A percentile compares a stretch with the other conserved stretches of the same genome.
Conservation (phyloP, 2,888 invertebrate genomes). For the Pyrochroa serraticornis region DNA sequence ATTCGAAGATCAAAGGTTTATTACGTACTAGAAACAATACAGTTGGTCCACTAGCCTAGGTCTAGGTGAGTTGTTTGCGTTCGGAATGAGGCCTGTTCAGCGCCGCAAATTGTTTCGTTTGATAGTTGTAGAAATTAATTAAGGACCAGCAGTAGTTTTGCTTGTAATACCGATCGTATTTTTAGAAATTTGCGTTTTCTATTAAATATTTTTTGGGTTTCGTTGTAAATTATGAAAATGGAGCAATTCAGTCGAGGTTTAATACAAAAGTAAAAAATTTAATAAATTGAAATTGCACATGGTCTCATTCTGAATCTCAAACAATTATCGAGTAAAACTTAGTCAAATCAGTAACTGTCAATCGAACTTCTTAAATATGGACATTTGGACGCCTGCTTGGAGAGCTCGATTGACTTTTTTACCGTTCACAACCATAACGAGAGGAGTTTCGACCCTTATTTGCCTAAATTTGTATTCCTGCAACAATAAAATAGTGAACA, state of each 20-base stretch:
- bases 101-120: no score
- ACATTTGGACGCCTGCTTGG: slow-evolving; percentile 69
- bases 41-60: slow-evolving; percentile 13
- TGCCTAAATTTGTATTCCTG: slow-evolving; percentile 76
- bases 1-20: slow-evolving; percentile 7
- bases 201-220: no score
- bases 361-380: slow-evolving; percentile 69
- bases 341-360: slow-evolving; percentile 44
- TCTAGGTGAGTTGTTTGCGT: slow-evolving; percentile 3
- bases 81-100: slow-evolving; percentile 11
- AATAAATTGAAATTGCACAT: not conserved
- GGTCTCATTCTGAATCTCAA: slow-evolving; percentile 16
- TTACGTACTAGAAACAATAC: slow-evolving; percentile 18
- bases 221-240: no score
- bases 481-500: slow-evolving; percentile 44
- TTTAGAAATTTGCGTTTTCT: no score
- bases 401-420: slow-evolving; percentile 71
- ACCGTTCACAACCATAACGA: slow-evolving; percentile 77
- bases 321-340: slow-evolving; percentile 1
- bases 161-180: no score
- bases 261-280: not conserved
- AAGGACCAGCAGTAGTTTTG: no score
- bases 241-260: no score
- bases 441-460: slow-evolving; percentile 79
- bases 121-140: no score